Conservation (phyloP, 2,888 invertebrate species). For the Leptura quadrifasciata region DNA sequence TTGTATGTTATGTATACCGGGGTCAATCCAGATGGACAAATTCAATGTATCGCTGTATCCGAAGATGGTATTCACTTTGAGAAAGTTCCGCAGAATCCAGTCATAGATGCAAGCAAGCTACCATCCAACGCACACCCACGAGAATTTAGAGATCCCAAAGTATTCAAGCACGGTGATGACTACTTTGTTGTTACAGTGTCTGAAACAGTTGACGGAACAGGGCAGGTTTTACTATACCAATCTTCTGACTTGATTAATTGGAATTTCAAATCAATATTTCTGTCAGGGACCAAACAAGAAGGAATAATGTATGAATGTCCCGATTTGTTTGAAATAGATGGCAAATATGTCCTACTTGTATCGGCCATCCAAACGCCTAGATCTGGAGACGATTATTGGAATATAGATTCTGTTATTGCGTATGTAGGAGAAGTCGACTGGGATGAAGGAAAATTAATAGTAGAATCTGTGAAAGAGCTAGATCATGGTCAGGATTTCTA, state of each 20-base stretch:
- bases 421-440: conserved; percentile 72
- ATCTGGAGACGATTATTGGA: conserved; percentile 66
- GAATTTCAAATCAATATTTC: conserved; percentile 47
- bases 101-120: conserved; percentile 66
- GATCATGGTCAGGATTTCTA: conserved; percentile 74
- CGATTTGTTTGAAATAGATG: conserved; percentile 74
- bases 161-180: conserved; percentile 71
- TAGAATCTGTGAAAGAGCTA: conserved; percentile 49
- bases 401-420: conserved; percentile 69
- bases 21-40: conserved; percentile 65
- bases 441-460: conserved; percentile 65
- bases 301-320: conserved; percentile 77
- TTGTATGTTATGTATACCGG: conserved; percentile 73
- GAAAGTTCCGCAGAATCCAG: conserved; percentile 64
- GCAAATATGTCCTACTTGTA: conserved; percentile 72
- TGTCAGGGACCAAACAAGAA: conserved; percentile 39
- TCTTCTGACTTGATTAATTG: conserved; percentile 69
- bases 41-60: conserved; percentile 67
- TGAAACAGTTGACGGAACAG: conserved; percentile 61
- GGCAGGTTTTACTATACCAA: conserved; percentile 71
- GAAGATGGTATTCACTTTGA: conserved; percentile 70
- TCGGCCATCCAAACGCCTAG: conserved; percentile 73
- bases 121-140: conserved; percentile 69
- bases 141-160: conserved; percentile 75
- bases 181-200: conserved; percentile 74